These are phyloP conservation scores for Bombus superbus DNA, from an alignment of 1,140 invertebrate species.

Conservation along the genomic window DNA sequence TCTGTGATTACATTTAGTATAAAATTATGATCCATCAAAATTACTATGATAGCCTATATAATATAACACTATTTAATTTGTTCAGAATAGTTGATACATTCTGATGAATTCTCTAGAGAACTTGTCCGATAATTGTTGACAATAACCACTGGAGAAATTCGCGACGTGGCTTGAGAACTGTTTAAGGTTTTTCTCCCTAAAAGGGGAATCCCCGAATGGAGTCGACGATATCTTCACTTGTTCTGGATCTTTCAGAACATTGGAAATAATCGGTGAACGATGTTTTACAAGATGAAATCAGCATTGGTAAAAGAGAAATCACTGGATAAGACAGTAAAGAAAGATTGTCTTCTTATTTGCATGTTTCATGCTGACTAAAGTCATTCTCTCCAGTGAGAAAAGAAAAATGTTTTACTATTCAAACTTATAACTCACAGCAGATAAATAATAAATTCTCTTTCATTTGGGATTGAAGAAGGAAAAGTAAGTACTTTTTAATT, in stretches of 20 bases:
- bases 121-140: slow-evolving; percentile 18
- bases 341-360: neutral
- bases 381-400: neutral
- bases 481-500: neutral
- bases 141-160: slow-evolving; percentile 15
- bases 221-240: slow-evolving; percentile 25
- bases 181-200: slow-evolving; percentile 21
- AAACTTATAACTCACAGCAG: neutral
- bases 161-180: neutral
- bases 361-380: neutral
- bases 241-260: slow-evolving; percentile 5
- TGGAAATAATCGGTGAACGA: neutral
- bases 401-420: neutral
- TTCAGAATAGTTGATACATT: neutral
- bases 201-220: slow-evolving; percentile 10
- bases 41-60: neutral
- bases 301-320: neutral
- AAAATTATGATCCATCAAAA: no score
- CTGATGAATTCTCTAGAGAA: neutral
- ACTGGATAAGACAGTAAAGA: no score
- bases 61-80: neutral
- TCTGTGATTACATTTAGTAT: neutral
- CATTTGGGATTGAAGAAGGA: neutral
- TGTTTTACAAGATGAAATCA: neutral
- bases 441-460: neutral